Percentiles rank a stretch among this genome's conserved stretches.
These are phyloP conservation scores for Anarhynchus alexandrinus DNA, from an alignment of 2,113 vertebrate species.

Conservation along the genomic window DNA sequence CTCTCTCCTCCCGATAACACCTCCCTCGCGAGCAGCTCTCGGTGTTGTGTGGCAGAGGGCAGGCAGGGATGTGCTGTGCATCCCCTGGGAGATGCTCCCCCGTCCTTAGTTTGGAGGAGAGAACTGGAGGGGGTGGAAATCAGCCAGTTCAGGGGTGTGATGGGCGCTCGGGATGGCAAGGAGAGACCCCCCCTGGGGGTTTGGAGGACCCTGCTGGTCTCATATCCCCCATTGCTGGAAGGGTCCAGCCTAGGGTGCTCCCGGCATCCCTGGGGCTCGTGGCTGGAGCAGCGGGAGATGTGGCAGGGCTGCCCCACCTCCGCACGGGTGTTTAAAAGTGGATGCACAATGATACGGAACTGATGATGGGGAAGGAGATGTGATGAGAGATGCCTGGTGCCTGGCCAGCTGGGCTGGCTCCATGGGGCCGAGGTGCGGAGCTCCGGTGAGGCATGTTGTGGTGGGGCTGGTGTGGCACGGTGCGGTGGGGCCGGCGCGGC, in stretches of 20 bases:
- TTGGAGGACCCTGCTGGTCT: not conserved
- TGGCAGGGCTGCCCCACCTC: not conserved
- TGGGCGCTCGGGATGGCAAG: not conserved
- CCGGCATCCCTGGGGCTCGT: not conserved
- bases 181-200: rapidly evolving
- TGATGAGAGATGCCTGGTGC: not conserved
- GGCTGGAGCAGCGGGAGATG: not conserved
- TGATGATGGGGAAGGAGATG: not conserved
- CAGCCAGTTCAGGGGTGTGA: not conserved
- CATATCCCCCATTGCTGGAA: not conserved
- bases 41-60: not conserved
- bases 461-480: not conserved
- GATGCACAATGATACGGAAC: not conserved
- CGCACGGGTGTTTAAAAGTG: not conserved
- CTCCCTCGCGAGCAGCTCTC: not conserved
- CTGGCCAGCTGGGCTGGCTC: not conserved
- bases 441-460: not conserved
- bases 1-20: not conserved
- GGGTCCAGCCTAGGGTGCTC: not conserved
- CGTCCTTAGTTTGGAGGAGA: not conserved
- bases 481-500: not conserved
- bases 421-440: rapidly evolving
- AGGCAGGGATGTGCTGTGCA: not conserved
- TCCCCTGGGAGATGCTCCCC: not conserved
- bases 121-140: not conserved